These are phyloP conservation scores for Perodicticus potto DNA, from an alignment of 2,797 vertebrate species.

Conservation along the genomic window DNA sequence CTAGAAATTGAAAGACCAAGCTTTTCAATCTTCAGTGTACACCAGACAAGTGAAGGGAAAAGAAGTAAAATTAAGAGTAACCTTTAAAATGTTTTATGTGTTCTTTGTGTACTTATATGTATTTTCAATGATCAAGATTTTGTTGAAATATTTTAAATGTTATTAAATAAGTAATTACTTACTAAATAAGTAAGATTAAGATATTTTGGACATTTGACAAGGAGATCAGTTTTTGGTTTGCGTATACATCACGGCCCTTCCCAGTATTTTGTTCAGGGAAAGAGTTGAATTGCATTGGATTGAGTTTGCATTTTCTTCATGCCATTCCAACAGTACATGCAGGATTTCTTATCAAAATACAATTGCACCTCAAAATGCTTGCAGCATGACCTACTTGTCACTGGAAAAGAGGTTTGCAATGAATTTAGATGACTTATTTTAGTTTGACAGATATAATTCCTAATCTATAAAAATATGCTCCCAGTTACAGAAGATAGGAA, in stretches of 20 bases:
- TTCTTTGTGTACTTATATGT: background rate
- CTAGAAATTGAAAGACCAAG: background rate
- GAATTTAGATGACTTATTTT: constrained; percentile 11
- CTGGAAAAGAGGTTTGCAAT: constrained; percentile 17
- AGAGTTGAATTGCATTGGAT: background rate
- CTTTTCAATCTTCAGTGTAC: too few species aligned
- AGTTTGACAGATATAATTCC: constrained; percentile 5
- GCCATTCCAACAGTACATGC: background rate
- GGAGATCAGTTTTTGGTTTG: background rate
- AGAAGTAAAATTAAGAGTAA: background rate
- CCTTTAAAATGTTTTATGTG: background rate
- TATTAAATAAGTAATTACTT: background rate
- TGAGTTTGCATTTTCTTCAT: background rate
- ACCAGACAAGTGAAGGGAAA: background rate
- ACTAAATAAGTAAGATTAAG: too few species aligned
- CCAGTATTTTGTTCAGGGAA: background rate
- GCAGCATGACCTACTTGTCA: background rate
- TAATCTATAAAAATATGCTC: background rate
- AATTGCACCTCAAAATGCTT: background rate
- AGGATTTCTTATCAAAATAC: background rate
- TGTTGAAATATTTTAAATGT: background rate
- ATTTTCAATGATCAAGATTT: background rate
- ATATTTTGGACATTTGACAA: background rate
- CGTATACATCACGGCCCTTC: background rate
- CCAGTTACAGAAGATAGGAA: background rate